Evolutionary conservation across 2,113 vertebrate genomes (phyloP), one percentile per base, ranked within the genome.

Genomic region (Rhinopomastus cyanomelas): DNA sequence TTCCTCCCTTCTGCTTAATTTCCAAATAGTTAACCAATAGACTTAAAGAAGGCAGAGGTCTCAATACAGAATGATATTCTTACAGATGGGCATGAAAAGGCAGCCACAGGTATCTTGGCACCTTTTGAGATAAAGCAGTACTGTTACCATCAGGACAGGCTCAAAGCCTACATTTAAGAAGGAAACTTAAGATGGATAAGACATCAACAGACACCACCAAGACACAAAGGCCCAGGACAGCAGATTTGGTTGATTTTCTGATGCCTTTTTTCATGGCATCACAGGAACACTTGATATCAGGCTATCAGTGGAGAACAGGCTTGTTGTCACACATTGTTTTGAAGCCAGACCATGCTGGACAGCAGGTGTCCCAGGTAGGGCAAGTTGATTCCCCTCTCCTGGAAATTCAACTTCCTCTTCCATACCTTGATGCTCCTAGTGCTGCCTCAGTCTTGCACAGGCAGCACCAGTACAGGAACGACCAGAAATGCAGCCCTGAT

Each of bases 71-170:
- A 21, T 49, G 29, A 12, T 1, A 7, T 48, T 51, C 19, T 22
- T 17, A 6, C 0, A 30, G 39, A 21, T n/a, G n/a, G 49, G 1
- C 8, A 49, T 0, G 6, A 44, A 42, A 55, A 80, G 25, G 19
- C 62, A 83, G n/a, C 0, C 19, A 60, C 18, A 64, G 42, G 7
- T 2, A 46, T 61, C 27, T 44, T 12, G 6, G 29, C 55, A 52
- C 12, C 23, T 39, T 27, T 20, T 4, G 17, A 66, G 34, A 18
- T n/a, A n/a, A 69, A 65, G 48, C 25, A 61, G 29, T 21, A 29
- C 69, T 0, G 5, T 22, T 23, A 72, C 37, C 22, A 18, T 51
- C 17, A 5, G 44, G 27, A 61, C 34, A 60, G 4, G 6, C 6
- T 53, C 18, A 56, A 64, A 36, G 8, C 17, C 37, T 48, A 48